These are phyloP conservation scores for Acanthaster planci DNA, from an alignment of 35 echinoderm and acorn worm species.

Conservation along the genomic window DNA sequence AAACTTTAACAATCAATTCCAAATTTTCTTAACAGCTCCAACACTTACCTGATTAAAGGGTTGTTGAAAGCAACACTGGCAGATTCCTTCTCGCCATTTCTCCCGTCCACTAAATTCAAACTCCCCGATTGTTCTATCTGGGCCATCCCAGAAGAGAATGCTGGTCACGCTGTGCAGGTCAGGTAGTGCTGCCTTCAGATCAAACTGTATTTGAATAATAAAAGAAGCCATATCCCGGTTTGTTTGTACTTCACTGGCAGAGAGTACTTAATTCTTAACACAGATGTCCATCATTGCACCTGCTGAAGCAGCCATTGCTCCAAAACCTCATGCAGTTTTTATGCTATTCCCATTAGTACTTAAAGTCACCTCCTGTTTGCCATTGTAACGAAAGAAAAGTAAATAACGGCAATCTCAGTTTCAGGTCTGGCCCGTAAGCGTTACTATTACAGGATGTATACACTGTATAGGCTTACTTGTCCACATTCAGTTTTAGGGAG, in stretches of 20 bases:
- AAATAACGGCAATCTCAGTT: too few relatives aligned
- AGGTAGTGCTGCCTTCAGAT: constrained; percentile 20
- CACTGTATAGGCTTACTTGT: too few relatives aligned
- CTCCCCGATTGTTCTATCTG: constrained; percentile 41
- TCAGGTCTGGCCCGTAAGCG: too few relatives aligned
- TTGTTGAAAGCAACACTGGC: constrained; percentile 37
- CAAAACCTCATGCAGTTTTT: neutral
- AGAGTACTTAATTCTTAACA: neutral
- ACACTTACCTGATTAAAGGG: neutral
- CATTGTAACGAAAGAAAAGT: neutral
- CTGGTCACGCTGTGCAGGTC: constrained; percentile 37
- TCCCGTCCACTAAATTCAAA: neutral
- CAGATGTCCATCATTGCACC: neutral
- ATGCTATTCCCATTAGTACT: neutral
- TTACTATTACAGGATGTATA: too few relatives aligned
- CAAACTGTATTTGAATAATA: constrained; percentile 25
- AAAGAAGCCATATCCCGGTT: neutral
- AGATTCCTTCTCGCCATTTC: constrained; percentile 1
- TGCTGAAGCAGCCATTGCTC: neutral
- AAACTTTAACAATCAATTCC: neutral
- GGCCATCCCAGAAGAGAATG: constrained; percentile 63
- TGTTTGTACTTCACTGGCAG: neutral
- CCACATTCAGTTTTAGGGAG: too few relatives aligned
- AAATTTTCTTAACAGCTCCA: neutral
- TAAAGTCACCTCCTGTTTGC: neutral